Conservation (phyloP, 1,140 invertebrate genomes). For the Drosophila pallidifrons region DNA sequence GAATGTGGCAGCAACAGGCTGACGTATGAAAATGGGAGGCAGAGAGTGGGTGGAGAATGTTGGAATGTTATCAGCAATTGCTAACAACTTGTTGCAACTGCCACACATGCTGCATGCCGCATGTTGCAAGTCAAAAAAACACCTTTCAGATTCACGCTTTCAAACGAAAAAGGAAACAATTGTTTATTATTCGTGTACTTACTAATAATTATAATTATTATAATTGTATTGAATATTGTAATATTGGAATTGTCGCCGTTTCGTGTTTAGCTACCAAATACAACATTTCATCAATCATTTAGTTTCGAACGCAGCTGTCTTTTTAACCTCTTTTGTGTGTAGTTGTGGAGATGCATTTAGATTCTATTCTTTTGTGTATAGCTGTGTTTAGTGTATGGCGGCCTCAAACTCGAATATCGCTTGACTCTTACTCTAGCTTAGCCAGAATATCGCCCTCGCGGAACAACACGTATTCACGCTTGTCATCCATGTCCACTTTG, state of each 20-base stretch:
- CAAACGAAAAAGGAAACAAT: conserved; percentile 49
- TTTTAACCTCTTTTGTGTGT: neutral
- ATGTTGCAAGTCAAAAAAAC: conserved; percentile 4
- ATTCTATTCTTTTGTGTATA: neutral
- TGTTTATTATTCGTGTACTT: conserved; percentile 41
- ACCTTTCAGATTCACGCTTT: conserved; percentile 13
- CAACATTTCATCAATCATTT: conserved; percentile 77
- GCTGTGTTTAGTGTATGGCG: neutral
- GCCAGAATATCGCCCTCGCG: conserved; percentile 98
- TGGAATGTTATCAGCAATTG: neutral
- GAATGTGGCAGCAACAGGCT: conserved; percentile 60
- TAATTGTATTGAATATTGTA: neutral
- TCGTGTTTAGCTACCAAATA: conserved; percentile 63
- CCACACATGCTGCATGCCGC: conserved; percentile 12
- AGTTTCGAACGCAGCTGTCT: conserved; percentile 69
- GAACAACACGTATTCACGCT: conserved; percentile 96
- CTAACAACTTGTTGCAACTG: conserved; percentile 26
- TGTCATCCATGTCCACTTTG: conserved; percentile 92
- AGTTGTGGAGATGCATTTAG: neutral
- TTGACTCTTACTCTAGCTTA: conserved; percentile 88
- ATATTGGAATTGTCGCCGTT: neutral
- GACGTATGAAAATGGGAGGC: neutral
- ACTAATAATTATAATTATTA: too few relatives aligned
- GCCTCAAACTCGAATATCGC: neutral
- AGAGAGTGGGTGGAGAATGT: conserved; percentile 1